Evolutionary conservation across 2,797 vertebrate genomes (phyloP), one percentile per base, ranked within the genome.

Genomic region (Sitta carolinensis): DNA sequence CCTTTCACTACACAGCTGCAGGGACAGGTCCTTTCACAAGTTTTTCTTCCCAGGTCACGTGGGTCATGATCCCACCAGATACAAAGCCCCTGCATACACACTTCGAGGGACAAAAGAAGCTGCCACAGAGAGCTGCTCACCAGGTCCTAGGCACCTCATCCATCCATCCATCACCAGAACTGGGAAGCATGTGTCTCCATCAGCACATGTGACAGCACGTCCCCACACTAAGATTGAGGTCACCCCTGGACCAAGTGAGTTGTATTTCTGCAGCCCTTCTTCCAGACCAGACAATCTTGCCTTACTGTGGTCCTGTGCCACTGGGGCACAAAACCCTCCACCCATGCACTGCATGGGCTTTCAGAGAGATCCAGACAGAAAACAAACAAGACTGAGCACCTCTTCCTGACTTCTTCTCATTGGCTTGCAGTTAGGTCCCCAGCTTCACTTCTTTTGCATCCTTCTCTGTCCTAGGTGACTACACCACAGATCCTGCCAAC

Each of bases 191-290:
- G 11, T 45, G 9, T 1, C 43, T 58, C 84, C 84, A 36, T 36
- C 36, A 36, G 36, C 36, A 36, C 36, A 36, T 36, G 36, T 36
- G 32, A 19, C 3, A 0, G 16, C 3, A 32, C 68, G 61, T 11
- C 3, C 5, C 25, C 61, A 34, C 42, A 48, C 10, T 47, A 81
- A 48, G 62, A 7, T 3, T 19, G 0, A 1, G 1, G 40, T 61
- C 34, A 88, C 69, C 10, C 86, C 86, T 20, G 77, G 86, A 55
- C 86, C 86, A 36, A 88, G 77, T 88, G 86, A 81, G 86, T 61
- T 23, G 30, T 18, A 48, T 27, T 74, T 36, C 34, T 48, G 40
- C 34, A 68, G 77, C 40, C 15, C 34, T 48, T 61, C 34, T 13
- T 61, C 26, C 30, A 42, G 8, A 40, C 8, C 21, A 9, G 27